Evolutionary conservation across 2,797 vertebrate species (phyloP), one percentile per base, ranked within the genome.

Genomic region (Gadopsis marmoratus): DNA sequence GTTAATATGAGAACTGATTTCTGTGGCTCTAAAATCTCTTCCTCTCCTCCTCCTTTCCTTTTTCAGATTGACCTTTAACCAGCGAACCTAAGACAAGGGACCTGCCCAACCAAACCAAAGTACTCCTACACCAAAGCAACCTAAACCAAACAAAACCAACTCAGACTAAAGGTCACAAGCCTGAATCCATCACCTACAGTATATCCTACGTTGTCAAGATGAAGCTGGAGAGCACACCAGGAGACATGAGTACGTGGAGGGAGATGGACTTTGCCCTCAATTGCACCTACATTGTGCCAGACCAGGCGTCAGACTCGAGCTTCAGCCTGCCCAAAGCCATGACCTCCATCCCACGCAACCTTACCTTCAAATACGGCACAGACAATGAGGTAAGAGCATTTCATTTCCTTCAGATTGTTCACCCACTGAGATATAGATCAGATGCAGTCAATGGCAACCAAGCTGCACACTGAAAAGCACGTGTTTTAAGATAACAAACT

Each of bases 311-410:
- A 0, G 94, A 95, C 54, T 93, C 89, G 2, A 74, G 76, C 16
- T 92, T 95, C 82, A 82, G 82, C 55, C 74, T 95, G 19, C 94
- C 94, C 56, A 91, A 77, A 64, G 95, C 95, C 29, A 91, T 95
- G 91, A 95, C 94, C 11, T 96, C 96, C 84, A 93, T 96, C 55
- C 96, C 95, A 1, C 89, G 92, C 2, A 96, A 95, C 81, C 94
- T 96, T 61, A 88, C 93, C 69, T 95, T 96, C 26, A 81, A 91
- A 14, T 91, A 94, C 71, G 53, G 78, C 84, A 19, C 74, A 1
- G 86, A 92, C 81, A 94, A 94, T 1, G 86, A 96, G 95, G 95
- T 96, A 83, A 68, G 84, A 56, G 16, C 51, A 7, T 0, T 17
- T 70, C 2, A 4, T 0, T 55, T 68, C 5, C 23, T 50, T 31